Base-by-base conservation (phyloP, 2,888 invertebrate genomes). In the Morpho achilles region DNA sequence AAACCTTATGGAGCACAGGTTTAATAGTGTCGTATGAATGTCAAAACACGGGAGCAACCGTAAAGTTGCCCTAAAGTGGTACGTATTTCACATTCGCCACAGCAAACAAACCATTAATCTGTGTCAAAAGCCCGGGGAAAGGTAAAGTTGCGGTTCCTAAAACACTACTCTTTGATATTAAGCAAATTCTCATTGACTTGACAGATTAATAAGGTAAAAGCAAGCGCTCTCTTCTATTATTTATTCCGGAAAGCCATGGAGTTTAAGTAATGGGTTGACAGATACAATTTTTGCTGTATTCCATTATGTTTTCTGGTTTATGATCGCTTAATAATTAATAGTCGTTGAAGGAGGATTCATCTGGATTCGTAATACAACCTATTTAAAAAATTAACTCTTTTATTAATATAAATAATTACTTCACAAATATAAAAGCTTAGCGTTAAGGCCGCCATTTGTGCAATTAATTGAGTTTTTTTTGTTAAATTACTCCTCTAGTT, bases 101-200 rank as follows among this genome's bases (percentile, higher is more conserved):
- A 75, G 73, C 72, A 70, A 58, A 71, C 73, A 62, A 67, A 70
- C 69, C 79, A 84, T 86, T 80, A 82, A 84, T 86, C 82, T 73
- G 64, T 69, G 82, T 81, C 84, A 78, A 74, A 77, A 73, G 66
- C 70, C 66, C 70, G 65, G 67, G 67, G 68, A 69, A 72, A 77
- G 76, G 78, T 77, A 77, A 75, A 79, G 75, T 75, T 76, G 73
- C 73, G 72, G 72, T 70, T 72, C 69, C 69, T 63, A 66, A 71
- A 71, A 79, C 80, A 79, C 80, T 76, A 75, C 80, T 80, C 80
- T 66, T 66, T 73, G 72, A 79, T 80, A 82, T 84, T 81, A 54
- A 42, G 84, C 43, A 55, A 55, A 55, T 80, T 73, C 72, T 70
- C 74, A 68, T 73, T 72, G 78, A 82, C 80, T 80, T 79, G 75